A percentile compares a stretch with the other conserved stretches of the same genome.
Evolutionary conservation across 2,888 invertebrate genomes (phyloP).

Genomic region (Autographa gamma): DNA sequence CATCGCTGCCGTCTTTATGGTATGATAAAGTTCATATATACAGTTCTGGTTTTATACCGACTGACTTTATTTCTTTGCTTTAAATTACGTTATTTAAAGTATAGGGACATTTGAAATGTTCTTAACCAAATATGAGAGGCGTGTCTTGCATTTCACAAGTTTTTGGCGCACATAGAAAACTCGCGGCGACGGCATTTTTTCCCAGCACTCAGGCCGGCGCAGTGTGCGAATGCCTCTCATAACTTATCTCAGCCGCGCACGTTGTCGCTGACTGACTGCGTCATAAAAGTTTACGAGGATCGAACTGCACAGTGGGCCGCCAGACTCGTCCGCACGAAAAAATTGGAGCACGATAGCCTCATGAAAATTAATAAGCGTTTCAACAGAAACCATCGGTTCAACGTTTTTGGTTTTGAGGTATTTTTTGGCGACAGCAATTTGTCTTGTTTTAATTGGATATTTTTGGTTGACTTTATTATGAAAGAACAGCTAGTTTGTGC

Average conservation of each 20-base stretch:
- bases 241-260: constrained; percentile 53
- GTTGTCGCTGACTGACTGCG: constrained; percentile 57
- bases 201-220: constrained; percentile 20
- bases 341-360: constrained; percentile 62
- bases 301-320: constrained; percentile 61
- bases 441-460: constrained; percentile 68
- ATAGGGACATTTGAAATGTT: background rate
- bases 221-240: constrained; percentile 54
- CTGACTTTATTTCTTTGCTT: background rate
- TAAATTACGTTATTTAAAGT: constrained; percentile 2
- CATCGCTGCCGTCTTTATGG: constrained; percentile 9
- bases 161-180: background rate
- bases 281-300: constrained; percentile 66
- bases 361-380: constrained; percentile 66
- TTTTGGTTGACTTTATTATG: constrained; percentile 64
- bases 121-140: constrained; percentile 2
- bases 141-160: background rate
- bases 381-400: constrained; percentile 56
- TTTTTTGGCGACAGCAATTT: constrained; percentile 66
- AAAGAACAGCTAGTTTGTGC: constrained; percentile 39
- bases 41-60: background rate
- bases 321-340: constrained; percentile 51
- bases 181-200: constrained; percentile 20
- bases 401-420: constrained; percentile 55
- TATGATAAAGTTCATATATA: background rate